phyloP scores from a whole-genome alignment of 2,888 invertebrate genomes.

The Miltochrista miniata region DNA sequence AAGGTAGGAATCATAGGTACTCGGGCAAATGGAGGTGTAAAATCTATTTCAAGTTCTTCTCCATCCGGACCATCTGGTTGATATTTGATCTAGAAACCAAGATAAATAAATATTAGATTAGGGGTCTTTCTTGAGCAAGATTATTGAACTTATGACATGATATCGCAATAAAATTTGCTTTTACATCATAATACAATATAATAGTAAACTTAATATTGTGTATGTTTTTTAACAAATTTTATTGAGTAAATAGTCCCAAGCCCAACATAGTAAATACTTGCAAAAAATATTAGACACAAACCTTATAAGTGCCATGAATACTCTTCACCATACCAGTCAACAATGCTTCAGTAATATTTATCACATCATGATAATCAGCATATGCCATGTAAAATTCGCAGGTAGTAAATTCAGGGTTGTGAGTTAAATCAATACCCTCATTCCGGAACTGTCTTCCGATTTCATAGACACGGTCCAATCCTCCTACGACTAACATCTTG shows the following conservation, averaged over 20 bases:
- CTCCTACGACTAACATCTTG: constrained; percentile 99
- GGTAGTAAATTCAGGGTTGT: constrained; percentile 99
- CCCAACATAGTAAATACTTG: too few species aligned
- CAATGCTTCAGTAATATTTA: constrained; percentile 95
- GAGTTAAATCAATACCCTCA: constrained; percentile 99
- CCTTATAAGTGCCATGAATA: constrained; percentile 95
- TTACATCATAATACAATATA: too few species aligned
- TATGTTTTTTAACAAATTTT: too few species aligned
- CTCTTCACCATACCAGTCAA: constrained; percentile 97
- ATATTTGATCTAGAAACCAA: constrained; percentile 85
- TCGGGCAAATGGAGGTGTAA: constrained; percentile 97
- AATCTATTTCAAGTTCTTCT: constrained; percentile 94
- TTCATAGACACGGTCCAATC: constrained; percentile 95
- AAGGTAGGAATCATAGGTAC: constrained; percentile 96
- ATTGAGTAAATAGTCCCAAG: too few species aligned
- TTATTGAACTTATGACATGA: too few species aligned
- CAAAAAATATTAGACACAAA: constrained; percentile 49
- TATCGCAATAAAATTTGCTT: too few species aligned
- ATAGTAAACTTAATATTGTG: too few species aligned
- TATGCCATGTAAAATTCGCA: constrained; percentile 99
- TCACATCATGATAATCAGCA: constrained; percentile 98
- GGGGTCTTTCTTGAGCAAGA: too few species aligned
- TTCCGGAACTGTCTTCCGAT: constrained; percentile 98
- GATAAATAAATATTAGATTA: not conserved
- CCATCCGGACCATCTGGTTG: constrained; percentile 96